Conservation (phyloP, 2,888 invertebrate species). For the Hololepta plana region DNA sequence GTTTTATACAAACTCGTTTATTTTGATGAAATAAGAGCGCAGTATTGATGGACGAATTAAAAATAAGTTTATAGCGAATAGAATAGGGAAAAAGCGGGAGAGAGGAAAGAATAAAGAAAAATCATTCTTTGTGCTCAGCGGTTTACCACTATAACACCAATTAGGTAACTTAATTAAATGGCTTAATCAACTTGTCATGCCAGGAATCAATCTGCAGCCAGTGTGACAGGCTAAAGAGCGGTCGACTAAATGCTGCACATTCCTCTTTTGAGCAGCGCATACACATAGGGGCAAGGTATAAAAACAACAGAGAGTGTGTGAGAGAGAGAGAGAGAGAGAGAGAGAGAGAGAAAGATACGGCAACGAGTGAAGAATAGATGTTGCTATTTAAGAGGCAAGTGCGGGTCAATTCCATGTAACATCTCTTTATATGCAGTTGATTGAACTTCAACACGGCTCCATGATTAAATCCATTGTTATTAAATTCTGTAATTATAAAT, state of each 20-base stretch:
- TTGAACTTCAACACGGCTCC: conserved; percentile 12
- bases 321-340: neutral
- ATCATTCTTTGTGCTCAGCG: no score
- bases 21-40: no score
- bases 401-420: conserved; percentile 14
- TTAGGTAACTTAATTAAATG: conserved; percentile 39
- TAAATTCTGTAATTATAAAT: no score
- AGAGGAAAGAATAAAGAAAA: no score
- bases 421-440: conserved; percentile 13
- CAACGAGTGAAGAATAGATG: conserved; percentile 2
- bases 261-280: conserved; percentile 13
- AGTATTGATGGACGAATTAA: no score
- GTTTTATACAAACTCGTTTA: no score
- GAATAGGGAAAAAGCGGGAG: no score
- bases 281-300: conserved; percentile 3
- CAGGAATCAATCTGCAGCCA: conserved; percentile 23
- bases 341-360: conserved; percentile 2
- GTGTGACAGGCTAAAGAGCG: conserved; percentile 17
- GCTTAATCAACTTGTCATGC: conserved; percentile 36
- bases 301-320: neutral
- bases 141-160: conserved; percentile 25
- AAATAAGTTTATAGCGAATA: no score
- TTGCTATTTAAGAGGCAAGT: conserved; percentile 13
- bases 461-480: no score
- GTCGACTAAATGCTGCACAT: conserved; percentile 16